Base-by-base conservation (phyloP, 2,113 vertebrate genomes). In the Sapayoa aenigma region DNA sequence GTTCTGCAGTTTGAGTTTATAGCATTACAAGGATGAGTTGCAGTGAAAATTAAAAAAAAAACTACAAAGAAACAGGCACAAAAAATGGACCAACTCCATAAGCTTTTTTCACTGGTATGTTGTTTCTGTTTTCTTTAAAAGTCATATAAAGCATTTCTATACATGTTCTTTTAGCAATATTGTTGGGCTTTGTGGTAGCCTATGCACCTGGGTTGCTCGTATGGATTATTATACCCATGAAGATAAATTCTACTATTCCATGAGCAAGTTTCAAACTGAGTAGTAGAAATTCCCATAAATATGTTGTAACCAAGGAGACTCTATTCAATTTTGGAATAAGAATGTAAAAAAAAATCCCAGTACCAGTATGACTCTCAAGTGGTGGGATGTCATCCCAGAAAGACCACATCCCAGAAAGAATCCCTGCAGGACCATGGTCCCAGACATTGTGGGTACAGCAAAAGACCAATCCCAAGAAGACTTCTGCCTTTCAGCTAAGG, bases 401-500 rank as follows among this genome's bases (percentile, higher is more conserved):
- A 27, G 12, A 42, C 35, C 58, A 65, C 39, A 83, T 44, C 6
- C 25, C 15, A 41, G n/a, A 14, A 85, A 79, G 31, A 76, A 90
- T 50, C 14, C 31, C 63, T 60, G 53, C 25, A n/a, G 39, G 6
- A 75, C 3, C 11, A 21, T 7, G 15, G 37, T 52, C 22, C 49
- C 62, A 79, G 12, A 42, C 11, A 41, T 22, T 11, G 20, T 39
- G 27, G 11, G 19, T 55, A 27, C 35, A 79, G 63, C 35, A 76
- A 39, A 78, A 80, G 22, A 63, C 5, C 14, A 93, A 9, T 42
- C 7, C 21, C 46, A 67, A 52, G 46, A 69, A 37, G 8, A 31
- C 9, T 75, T 44, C 30, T 73, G 31, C 37, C 2, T 2, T 20
- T 63, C 0, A 0, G 27, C 39, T 78, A 49, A 35, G 52, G 42